Percentiles rank a stretch among this genome's conserved stretches.
phyloP scores from a whole-genome alignment of 2,888 invertebrate genomes.

The Drosophila antonietae region DNA sequence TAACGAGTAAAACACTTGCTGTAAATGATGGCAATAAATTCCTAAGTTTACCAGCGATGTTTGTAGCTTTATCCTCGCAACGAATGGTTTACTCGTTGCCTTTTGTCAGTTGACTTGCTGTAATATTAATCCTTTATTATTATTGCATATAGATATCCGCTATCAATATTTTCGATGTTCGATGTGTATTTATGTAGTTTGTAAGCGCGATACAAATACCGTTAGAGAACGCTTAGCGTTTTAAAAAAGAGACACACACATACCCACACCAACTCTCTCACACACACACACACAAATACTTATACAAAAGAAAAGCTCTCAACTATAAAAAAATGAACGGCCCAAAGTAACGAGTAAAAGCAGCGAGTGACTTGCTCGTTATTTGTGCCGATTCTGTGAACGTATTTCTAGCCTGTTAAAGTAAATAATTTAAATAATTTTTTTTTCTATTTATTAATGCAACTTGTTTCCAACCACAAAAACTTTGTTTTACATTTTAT shows the following conservation, averaged over 20 bases:
- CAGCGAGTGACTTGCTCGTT: constrained; percentile 2
- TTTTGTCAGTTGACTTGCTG: constrained; percentile 19
- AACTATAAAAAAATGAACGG: constrained; percentile 33
- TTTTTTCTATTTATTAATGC: constrained; percentile 43
- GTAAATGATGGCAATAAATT: not conserved
- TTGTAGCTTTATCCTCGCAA: not conserved
- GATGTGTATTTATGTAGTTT: constrained; percentile 78
- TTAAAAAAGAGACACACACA: constrained; percentile 57
- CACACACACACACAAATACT: constrained; percentile 30
- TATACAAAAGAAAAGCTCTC: constrained; percentile 33
- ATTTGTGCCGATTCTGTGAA: constrained; percentile 14
- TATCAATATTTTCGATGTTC: constrained; percentile 77
- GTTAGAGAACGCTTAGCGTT: constrained; percentile 78
- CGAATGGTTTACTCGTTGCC: constrained; percentile 9
- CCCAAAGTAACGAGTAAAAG: constrained; percentile 1
- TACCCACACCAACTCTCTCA: constrained; percentile 16
- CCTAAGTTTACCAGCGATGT: not conserved
- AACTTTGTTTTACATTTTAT: constrained; percentile 58
- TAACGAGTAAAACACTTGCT: not conserved
- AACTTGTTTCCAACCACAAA: constrained; percentile 41
- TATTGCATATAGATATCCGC: constrained; percentile 53
- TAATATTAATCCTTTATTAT: constrained; percentile 46
- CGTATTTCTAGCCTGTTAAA: constrained; percentile 53
- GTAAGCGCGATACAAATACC: constrained; percentile 68
- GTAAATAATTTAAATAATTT: constrained; percentile 20